Evolutionary conservation across 2,888 invertebrate genomes (phyloP), one percentile per base, ranked within the genome.

Genomic region (Halocaridina rubra): DNA sequence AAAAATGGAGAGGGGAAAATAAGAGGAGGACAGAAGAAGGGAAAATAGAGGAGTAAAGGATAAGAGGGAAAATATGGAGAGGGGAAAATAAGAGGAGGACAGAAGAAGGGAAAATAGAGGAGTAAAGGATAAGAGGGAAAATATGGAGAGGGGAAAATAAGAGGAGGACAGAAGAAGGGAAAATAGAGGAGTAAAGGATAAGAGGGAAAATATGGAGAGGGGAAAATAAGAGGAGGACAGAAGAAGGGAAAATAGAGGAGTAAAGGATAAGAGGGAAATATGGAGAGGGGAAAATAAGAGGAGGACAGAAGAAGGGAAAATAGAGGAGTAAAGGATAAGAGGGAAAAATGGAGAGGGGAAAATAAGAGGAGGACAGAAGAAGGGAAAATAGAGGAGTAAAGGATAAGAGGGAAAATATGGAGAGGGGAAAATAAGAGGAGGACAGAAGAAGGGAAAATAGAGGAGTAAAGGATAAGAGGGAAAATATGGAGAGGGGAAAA

Each of bases 301-400:
- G 32, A 22, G 53, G 46, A 53, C 46, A 39, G 30, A 33, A n/a
- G 24, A n/a, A 39, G 22, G 33, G 33, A 72, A 19, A 72, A 39
- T 16, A 10, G 19, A 19, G 22, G 29, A 7, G 7, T 22, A 8
- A 2, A 10, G 24, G 22, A 24, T 32, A 29, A 61, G 30, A 61
- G 33, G 19, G 39, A 77, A 61, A 77, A 32, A 61, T 27, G 30
- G 33, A 59, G 33, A 77, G 77, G 61, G 77, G 64, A 77, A 16
- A 77, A 30, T 59, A 19, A 30, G 59, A 59, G 61, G 29, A 8
- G 29, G 61, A 76, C 29, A 30, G 76, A 76, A 59, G 30, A 29
- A 76, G 59, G 19, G 59, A 59, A 19, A 76, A 29, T 10, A 59
- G 29, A 27, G 59, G 16, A 7, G 32, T n/a, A 74, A 24, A 53